A percentile compares a stretch with the other conserved stretches of the same genome.
These are phyloP conservation scores for Callimico goeldii DNA, from an alignment of 2,797 vertebrate species.

Conservation along the genomic window DNA sequence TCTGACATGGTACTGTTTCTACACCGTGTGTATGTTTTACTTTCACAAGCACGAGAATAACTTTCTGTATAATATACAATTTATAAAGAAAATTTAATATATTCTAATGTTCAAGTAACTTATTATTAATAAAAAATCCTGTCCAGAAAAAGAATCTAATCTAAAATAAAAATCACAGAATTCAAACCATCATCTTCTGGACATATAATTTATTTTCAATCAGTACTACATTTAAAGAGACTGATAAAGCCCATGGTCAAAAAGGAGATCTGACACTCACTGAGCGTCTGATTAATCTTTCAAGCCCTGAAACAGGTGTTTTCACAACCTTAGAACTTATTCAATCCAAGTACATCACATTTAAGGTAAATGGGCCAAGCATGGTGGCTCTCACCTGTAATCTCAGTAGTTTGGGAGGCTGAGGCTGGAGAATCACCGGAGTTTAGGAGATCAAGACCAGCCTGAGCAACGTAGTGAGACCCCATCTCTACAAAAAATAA, in stretches of 20 bases:
- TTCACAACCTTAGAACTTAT: neutral
- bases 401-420: neutral
- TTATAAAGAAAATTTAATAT: conserved; percentile 3
- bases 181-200: neutral
- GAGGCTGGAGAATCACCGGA: neutral
- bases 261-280: neutral
- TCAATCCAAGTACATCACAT: neutral
- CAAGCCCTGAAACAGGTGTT: neutral
- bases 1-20: neutral
- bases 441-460: neutral
- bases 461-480: neutral
- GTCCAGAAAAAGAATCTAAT: neutral
- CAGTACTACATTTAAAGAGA: neutral
- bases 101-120: neutral
- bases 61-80: neutral
- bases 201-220: neutral
- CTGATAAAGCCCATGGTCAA: neutral
- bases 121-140: neutral
- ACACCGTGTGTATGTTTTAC: neutral
- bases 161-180: conserved; percentile 21
- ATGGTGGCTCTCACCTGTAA: neutral
- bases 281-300: neutral
- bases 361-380: neutral
- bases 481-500: neutral
- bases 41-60: neutral